Evolutionary conservation across 2,888 invertebrate species (phyloP).

Genomic region (Diarsia rubi): DNA sequence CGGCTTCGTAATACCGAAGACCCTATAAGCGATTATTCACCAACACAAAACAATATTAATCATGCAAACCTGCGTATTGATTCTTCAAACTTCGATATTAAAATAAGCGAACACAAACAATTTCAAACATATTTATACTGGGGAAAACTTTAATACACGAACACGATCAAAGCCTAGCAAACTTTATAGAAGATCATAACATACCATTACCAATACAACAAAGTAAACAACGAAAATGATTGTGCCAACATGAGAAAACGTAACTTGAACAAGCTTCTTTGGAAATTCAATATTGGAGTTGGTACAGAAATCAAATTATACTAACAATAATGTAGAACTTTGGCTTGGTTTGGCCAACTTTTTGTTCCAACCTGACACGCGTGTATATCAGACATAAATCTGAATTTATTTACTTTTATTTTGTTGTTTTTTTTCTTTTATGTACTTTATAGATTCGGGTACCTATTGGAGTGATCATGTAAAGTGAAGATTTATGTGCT

Average conservation of each 20-base stretch:
- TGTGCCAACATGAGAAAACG: constrained; percentile 67
- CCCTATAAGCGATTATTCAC: constrained; percentile 38
- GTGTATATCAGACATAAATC: constrained; percentile 51
- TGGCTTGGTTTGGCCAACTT: constrained; percentile 56
- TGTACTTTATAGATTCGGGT: background rate
- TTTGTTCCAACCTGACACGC: constrained; percentile 57
- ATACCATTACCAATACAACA: constrained; percentile 66
- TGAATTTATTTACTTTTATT: constrained; percentile 54
- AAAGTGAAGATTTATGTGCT: constrained; percentile 17
- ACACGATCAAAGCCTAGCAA: constrained; percentile 50
- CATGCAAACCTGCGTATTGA: constrained; percentile 45
- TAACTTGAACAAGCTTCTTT: constrained; percentile 65
- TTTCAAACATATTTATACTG: constrained; percentile 43
- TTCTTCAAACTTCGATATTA: constrained; percentile 50
- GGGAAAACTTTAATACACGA: constrained; percentile 51
- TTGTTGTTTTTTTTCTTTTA: constrained; percentile 24
- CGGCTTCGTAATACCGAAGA: constrained; percentile 5
- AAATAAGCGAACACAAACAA: constrained; percentile 57
- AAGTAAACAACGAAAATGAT: constrained; percentile 68
- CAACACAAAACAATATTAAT: constrained; percentile 49
- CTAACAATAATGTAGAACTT: constrained; percentile 72
- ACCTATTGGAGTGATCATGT: constrained; percentile 24
- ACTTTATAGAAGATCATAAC: constrained; percentile 66
- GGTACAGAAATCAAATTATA: constrained; percentile 75
- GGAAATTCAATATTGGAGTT: constrained; percentile 77